These are phyloP conservation scores for Zonitis immaculata DNA, from an alignment of 2,888 invertebrate genomes.

Conservation along the genomic window DNA sequence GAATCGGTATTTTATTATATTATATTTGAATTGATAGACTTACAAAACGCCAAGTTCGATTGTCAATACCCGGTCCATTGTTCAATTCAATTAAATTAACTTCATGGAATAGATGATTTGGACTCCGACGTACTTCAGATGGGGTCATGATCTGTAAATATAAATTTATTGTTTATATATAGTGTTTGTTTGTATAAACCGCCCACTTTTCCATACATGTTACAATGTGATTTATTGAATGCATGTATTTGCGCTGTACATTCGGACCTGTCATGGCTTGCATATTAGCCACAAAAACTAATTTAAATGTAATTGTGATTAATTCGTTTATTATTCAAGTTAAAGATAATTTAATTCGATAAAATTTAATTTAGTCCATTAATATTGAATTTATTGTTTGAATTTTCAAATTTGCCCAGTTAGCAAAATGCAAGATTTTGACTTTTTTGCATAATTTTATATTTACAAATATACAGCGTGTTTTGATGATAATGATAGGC, in stretches of 20 bases:
- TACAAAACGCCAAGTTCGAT: conserved; percentile 52
- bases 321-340: conserved; percentile 19
- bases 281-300: conserved; percentile 28
- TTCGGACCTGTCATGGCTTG: conserved; percentile 20
- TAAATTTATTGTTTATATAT: conserved; percentile 21
- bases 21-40: conserved; percentile 16
- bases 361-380: no score
- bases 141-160: conserved; percentile 60
- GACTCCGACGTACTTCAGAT: conserved; percentile 58
- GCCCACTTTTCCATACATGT: conserved; percentile 35
- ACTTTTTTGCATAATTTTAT: neutral
- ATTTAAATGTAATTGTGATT: conserved; percentile 31
- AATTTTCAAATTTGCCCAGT: neutral
- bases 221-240: conserved; percentile 32
- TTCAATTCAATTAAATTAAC: conserved; percentile 55
- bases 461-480: no score
- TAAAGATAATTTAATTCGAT: no score
- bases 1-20: no score
- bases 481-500: no score
- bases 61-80: conserved; percentile 45
- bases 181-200: conserved; percentile 21
- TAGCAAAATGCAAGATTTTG: conserved; percentile 10
- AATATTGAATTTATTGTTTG: no score
- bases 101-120: conserved; percentile 61
- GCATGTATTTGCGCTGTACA: conserved; percentile 28